Base-by-base conservation (phyloP, 2,797 vertebrate species). In the Squalus acanthias region DNA sequence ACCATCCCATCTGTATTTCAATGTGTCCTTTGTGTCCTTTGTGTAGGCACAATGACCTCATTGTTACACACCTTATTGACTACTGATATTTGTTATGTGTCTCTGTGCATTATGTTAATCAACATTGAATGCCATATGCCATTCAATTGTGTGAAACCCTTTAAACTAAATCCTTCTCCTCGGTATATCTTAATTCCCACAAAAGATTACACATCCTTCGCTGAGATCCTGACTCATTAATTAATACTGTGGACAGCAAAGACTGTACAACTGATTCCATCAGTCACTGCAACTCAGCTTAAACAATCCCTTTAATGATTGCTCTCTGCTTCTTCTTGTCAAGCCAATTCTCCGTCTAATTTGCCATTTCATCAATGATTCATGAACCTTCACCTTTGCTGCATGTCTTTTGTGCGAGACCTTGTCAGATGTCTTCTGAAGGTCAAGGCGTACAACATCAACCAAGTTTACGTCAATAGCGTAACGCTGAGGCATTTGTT, bases 341-440 rank as follows among this genome's bases (percentile, higher is more conserved):
- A n/a, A 67, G 4, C 15, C 60, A 92, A 65, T 92, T 92, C 60
- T 65, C 60, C 10, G 33, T 65, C 89, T 33, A 65, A 63, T n/a
- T 65, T 39, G 33, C 29, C 60, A 92, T 39, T 67, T 92, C 89
- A 92, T 92, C 89, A 92, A 92, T 92, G 29, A 92, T 92, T 92
- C 89, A 91, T 91, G 88, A 91, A 91, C 57, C 26, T 91, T 91
- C 29, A 63, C 88, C 88, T 92, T n/a, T 91, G 60, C 15, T 91
- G 60, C 24, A 91, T 33, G 26, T 60, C 57, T 91, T 91, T 91
- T 63, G 13, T 17, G 33, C 6, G 6, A 17, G 89, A n/a, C 29
- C 15, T 17, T 65, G 89, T 65, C 60, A n/a, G 89, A 92, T 22
- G 33, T 65, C 82, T 85, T 85, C 60, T 92, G 89, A 92, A 92